Evolutionary conservation across 2,888 invertebrate genomes (phyloP).

Genomic region (Temnothorax unifasciatus): DNA sequence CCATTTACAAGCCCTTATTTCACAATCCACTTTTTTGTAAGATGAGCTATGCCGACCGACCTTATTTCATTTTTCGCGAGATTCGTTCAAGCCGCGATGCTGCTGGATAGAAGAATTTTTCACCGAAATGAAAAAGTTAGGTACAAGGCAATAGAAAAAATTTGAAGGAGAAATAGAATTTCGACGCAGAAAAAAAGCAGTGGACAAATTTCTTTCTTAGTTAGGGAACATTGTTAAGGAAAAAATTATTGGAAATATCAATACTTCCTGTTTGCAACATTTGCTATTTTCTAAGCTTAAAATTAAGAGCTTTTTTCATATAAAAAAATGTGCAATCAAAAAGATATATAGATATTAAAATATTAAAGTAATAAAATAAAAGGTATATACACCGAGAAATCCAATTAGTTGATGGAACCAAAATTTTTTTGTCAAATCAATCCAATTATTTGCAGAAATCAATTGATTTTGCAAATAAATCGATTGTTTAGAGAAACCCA

Average conservation of each 20-base stretch:
- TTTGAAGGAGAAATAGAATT: background rate
- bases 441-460: too few species aligned
- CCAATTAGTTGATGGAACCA: too few species aligned
- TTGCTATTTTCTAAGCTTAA: background rate
- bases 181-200: background rate
- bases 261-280: background rate
- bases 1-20: conserved; percentile 38
- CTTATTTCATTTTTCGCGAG: conserved; percentile 31
- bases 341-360: too few species aligned
- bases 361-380: too few species aligned
- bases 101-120: conserved; percentile 12
- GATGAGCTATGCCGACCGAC: conserved; percentile 21
- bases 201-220: background rate
- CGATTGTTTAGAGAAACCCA: too few species aligned
- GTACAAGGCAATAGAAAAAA: conserved; percentile 4
- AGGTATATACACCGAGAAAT: too few species aligned
- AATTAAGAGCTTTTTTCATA: background rate
- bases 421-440: too few species aligned
- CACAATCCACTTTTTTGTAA: conserved; percentile 43
- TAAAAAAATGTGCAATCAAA: background rate
- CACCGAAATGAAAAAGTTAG: background rate
- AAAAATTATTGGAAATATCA: background rate
- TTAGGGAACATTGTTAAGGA: background rate
- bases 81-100: conserved; percentile 10
- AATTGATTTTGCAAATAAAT: too few species aligned